Evolutionary conservation across 1,140 invertebrate genomes (phyloP), one percentile per base, ranked within the genome.

Genomic region (Scaptomyza montana): DNA sequence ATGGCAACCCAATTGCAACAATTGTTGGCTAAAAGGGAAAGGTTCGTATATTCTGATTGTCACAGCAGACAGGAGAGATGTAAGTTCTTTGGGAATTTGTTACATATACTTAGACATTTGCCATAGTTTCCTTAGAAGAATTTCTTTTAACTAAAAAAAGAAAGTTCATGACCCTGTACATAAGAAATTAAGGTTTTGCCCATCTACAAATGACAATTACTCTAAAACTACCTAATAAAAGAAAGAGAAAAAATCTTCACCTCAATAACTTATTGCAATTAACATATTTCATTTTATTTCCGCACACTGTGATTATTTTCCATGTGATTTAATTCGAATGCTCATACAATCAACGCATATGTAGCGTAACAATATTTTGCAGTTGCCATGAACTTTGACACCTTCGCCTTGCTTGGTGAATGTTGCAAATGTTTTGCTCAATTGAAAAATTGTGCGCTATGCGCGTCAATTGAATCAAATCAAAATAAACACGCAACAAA

Each of bases 391-490:
- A 86, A 86, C 78, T 86, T 80, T 78, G 56, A 54, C 64, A 50
- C 50, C 63, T 62, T 56, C 51, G 53, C 71, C 50, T 73, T 73
- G 62, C 39, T 39, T n/a, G 50, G 43, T 59, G 46, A 74, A 64
- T 57, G 33, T 81, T 47, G 68, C 46, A 66, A 74, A 65, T 69
- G 65, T 60, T 78, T 54, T 53, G 80, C 75, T 82, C 74, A 87
- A 87, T 87, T 87, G 84, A 73, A 89, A 84, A 89, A 89, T 89
- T 84, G 74, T 65, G 61, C 61, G 62, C 61, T 69, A 61, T 65
- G 62, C 68, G 75, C 72, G 57, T 68, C 73, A 87, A 89, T 89
- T 87, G 77, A 89, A 87, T 89, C 84, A 84, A 62, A 77, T 77
- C 72, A 81, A 82, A 25, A 84, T 87, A 67, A 76, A 78, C 78